Conservation (phyloP, 2,888 invertebrate genomes). For the Scrobipalpa atriplicella region DNA sequence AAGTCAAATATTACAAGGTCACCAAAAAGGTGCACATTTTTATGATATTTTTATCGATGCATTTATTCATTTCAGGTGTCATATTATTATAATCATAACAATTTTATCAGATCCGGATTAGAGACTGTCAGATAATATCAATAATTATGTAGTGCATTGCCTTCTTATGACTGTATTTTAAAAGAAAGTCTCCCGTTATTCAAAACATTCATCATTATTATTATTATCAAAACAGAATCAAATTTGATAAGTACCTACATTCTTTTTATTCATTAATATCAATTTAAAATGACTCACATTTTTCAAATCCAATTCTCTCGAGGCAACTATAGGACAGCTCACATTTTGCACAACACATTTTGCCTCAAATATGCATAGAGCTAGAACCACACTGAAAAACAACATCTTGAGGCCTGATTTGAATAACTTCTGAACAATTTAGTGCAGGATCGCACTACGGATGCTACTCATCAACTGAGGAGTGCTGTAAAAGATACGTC, state of each 20-base stretch:
- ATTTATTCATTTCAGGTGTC: no score
- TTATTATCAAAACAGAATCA: no score
- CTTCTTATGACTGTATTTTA: no score
- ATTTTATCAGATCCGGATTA: not conserved
- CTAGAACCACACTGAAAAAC: constrained; percentile 46
- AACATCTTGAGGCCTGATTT: constrained; percentile 57
- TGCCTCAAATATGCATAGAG: constrained; percentile 49
- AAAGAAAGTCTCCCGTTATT: not conserved
- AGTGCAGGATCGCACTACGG: constrained; percentile 36
- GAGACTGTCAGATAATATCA: not conserved
- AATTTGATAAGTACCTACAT: no score
- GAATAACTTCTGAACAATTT: constrained; percentile 30
- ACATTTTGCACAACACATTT: constrained; percentile 58
- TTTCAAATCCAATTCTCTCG: constrained; percentile 70
- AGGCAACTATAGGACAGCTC: constrained; percentile 60
- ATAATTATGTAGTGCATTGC: no score
- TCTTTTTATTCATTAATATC: not conserved
- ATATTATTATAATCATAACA: not conserved
- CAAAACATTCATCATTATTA: no score
- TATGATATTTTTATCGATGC: no score
- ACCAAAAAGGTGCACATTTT: not conserved
- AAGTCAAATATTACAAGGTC: not conserved
- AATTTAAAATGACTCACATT: constrained; percentile 54
- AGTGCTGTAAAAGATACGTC: constrained; percentile 48
- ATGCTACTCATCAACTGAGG: constrained; percentile 54